Evolutionary conservation across 92 coral and sea anemone species (phyloP), one percentile per base, ranked within the genome.

Genomic region (Palythoa heliodiscus): DNA sequence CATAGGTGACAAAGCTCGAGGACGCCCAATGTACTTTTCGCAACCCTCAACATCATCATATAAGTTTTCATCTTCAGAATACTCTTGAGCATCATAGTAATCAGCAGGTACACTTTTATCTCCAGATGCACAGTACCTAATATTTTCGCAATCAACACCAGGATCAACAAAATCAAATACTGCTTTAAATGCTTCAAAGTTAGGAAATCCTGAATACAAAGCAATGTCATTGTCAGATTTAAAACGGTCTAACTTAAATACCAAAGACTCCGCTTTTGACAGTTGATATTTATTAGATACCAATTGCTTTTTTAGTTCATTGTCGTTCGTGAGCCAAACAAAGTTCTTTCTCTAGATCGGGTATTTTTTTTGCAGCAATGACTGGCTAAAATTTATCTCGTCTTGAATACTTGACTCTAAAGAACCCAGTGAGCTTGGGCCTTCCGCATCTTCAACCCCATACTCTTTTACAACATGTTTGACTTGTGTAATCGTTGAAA

Each of bases 141-240:
- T 58, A 58, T 58, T 58, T 58, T 58, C 66, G n/a, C 66, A 19
- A 58, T 58, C 66, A 58, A 58, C 66, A 58, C 66, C 66, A 58
- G 66, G 66, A 58, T 58, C 66, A 19, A 58, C 20, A 58, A 58
- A 58, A 58, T 58, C n/a, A 58, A 58, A 58, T 58, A 12, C 5
- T 58, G 20, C 0, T 57, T 57, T 57, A 57, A 57, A 57, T 57
- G 63, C 63, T 57, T 57, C 63, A 57, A 57, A 57, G 63, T 57
- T 57, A 57, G 63, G 63, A 58, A 7, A 58, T 58, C 66, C 66
- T 12, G 66, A 1, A 58, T 58, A 58, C 66, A 58, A 58, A 12
- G 66, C 66, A 58, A 58, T 58, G n/a, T 1, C 66, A 0, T 58
- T 58, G 66, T 58, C 66, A 7, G 66, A 58, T 58, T 58, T 9